Evolutionary conservation across 23 tunicate species (phyloP).

Genomic region (Trididemnum clinides): DNA sequence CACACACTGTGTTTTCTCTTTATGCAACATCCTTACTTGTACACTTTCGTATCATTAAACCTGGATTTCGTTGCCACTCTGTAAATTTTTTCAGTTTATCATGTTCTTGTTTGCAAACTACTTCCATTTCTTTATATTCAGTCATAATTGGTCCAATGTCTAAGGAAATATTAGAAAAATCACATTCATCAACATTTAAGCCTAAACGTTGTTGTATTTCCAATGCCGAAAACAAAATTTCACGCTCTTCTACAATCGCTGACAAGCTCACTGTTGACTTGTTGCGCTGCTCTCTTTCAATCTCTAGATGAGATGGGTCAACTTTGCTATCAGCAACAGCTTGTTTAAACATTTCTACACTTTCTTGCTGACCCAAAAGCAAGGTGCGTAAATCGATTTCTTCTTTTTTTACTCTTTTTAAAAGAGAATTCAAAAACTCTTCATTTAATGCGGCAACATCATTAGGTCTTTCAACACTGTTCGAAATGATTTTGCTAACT

Average conservation of each 20-base stretch:
- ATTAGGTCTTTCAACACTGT: background rate
- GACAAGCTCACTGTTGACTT: slow-evolving; percentile 15
- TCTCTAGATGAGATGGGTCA: slow-evolving; percentile 21
- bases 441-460: slow-evolving; percentile 26
- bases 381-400: slow-evolving; percentile 39
- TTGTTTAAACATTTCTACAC: slow-evolving; percentile 70
- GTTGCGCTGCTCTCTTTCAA: slow-evolving; percentile 45
- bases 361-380: slow-evolving; percentile 68
- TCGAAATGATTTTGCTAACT: background rate
- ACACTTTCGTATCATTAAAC: slow-evolving; percentile 22
- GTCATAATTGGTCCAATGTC: too few relatives aligned
- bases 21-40: too few relatives aligned
- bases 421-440: slow-evolving; percentile 24
- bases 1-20: too few relatives aligned
- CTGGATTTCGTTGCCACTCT: slow-evolving; percentile 55
- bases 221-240: slow-evolving; percentile 61
- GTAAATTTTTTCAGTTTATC: slow-evolving; percentile 52
- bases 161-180: too few relatives aligned
- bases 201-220: background rate
- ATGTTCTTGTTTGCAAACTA: slow-evolving; percentile 26
- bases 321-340: slow-evolving; percentile 43
- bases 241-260: slow-evolving; percentile 55
- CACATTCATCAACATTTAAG: background rate
- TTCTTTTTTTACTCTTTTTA: slow-evolving; percentile 34
- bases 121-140: slow-evolving; percentile 1